phyloP scores from a whole-genome alignment of 2,113 vertebrate species.

The Prinia subflava region DNA sequence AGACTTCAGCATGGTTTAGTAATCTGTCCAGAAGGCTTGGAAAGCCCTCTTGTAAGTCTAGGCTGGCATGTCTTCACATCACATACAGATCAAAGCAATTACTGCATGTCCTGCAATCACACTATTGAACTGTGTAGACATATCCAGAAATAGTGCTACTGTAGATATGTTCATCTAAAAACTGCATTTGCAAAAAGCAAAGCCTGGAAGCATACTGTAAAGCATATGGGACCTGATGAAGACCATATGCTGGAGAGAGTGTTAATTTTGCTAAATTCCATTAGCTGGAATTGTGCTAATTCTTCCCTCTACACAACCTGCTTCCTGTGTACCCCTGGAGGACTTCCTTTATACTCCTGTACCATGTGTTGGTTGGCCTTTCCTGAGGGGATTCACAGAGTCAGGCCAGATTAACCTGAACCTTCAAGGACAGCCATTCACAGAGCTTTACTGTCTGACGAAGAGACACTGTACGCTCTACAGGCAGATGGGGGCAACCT shows the following conservation, averaged over 20 bases:
- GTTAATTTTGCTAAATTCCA: neutral
- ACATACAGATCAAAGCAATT: neutral
- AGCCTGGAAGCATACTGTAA: neutral
- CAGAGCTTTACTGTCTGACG: neutral
- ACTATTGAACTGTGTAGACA: neutral
- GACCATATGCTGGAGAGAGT: neutral
- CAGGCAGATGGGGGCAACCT: neutral
- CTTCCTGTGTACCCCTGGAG: neutral
- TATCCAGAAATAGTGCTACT: slow-evolving; percentile 10
- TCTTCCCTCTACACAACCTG: neutral
- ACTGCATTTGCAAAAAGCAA: neutral
- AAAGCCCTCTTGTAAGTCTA: neutral
- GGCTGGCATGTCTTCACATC: neutral
- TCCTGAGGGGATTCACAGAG: neutral
- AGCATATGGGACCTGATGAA: slow-evolving; percentile 2
- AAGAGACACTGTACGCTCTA: neutral
- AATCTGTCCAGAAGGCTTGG: neutral
- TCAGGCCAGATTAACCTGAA: neutral
- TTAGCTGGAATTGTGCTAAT: neutral
- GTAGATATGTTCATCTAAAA: neutral
- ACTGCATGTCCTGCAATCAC: neutral
- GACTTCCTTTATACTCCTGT: neutral
- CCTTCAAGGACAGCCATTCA: neutral
- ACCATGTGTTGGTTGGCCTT: neutral
- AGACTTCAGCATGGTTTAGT: neutral